Evolutionary conservation across 2,888 invertebrate genomes (phyloP), one percentile per base, ranked within the genome.

Genomic region (Koerneria pararmatus): DNA sequence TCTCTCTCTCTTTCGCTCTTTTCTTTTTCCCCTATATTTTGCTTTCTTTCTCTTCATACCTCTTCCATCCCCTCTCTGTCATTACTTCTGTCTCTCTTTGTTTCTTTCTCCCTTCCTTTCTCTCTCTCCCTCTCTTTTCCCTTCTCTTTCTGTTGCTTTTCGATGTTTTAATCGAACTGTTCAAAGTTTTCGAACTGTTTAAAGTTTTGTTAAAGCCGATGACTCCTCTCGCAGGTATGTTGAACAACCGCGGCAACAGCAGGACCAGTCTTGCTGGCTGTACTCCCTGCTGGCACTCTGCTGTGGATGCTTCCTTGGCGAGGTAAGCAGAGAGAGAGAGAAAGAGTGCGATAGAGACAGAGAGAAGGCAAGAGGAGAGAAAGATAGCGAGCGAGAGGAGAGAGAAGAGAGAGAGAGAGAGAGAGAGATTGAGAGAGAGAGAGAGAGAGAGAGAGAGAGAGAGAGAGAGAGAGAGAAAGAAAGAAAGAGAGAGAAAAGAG

Each of bases 281-380:
- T 72, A 74, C 5, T 77, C 78, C 1, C 57, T 79, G 27, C 51
- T 78, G 27, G 75, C 76, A 1, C 71, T 79, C 2, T 78, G 76
- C 56, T 79, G 79, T 54, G 79, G 79, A 19, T 79, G 79, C 64
- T 71, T 76, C 35, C 65, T 79, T 6, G 79, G 78, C 65, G 75
- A 75, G 66, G 72, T 69, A 5, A 3, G 19, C 19, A 2, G 22
- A 31, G n/a, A n/a, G n/a, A n/a, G n/a, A n/a, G n/a, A n/a, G n/a
- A n/a, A n/a, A n/a, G n/a, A n/a, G n/a, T n/a, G n/a, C n/a, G n/a
- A n/a, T n/a, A n/a, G n/a, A n/a, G n/a, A n/a, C n/a, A n/a, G n/a
- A n/a, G n/a, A n/a, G n/a, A n/a, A n/a, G n/a, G n/a, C n/a, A n/a
- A n/a, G n/a, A n/a, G n/a, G n/a, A n/a, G n/a, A n/a, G n/a, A n/a